Percentiles rank a stretch among this genome's conserved stretches.
Conservation (phyloP, 2,113 vertebrate species). For the Chloropsis cyanopogon region DNA sequence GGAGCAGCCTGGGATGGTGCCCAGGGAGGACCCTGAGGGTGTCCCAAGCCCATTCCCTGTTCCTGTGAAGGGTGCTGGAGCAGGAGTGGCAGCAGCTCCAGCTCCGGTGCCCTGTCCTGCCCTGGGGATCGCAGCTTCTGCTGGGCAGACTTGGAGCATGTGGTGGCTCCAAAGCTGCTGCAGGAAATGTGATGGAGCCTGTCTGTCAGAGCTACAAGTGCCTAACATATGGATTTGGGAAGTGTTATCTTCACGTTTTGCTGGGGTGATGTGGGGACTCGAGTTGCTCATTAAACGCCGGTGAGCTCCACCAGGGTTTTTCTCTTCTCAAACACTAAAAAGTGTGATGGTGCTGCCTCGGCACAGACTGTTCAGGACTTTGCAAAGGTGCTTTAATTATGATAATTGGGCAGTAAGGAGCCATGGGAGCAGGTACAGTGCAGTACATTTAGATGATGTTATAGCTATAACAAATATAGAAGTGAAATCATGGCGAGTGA, state of each 20-base stretch:
- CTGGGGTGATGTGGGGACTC: neutral
- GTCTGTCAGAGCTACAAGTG: conserved; percentile 35
- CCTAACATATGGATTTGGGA: neutral
- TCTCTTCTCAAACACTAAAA: neutral
- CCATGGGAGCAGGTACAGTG: neutral
- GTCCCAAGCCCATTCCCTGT: neutral
- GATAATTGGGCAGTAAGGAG: conserved; percentile 11
- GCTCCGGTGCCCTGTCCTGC: neutral
- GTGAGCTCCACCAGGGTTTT: neutral
- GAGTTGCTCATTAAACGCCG: neutral
- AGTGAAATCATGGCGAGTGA: neutral
- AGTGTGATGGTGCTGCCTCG: neutral
- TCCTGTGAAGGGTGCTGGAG: neutral
- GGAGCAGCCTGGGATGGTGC: rapidly evolving
- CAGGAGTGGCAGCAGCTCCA: neutral
- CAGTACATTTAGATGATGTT: neutral
- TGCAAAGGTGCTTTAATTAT: conserved; percentile 12
- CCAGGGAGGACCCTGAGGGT: too few relatives aligned
- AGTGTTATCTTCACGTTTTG: neutral
- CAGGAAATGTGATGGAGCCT: conserved; percentile 22
- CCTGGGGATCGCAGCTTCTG: neutral
- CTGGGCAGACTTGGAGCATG: neutral
- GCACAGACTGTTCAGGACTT: neutral
- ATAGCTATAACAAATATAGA: neutral
- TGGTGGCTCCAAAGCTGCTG: neutral